phyloP scores from a whole-genome alignment of 1,140 invertebrate genomes.

The Drosophila nikananu region DNA sequence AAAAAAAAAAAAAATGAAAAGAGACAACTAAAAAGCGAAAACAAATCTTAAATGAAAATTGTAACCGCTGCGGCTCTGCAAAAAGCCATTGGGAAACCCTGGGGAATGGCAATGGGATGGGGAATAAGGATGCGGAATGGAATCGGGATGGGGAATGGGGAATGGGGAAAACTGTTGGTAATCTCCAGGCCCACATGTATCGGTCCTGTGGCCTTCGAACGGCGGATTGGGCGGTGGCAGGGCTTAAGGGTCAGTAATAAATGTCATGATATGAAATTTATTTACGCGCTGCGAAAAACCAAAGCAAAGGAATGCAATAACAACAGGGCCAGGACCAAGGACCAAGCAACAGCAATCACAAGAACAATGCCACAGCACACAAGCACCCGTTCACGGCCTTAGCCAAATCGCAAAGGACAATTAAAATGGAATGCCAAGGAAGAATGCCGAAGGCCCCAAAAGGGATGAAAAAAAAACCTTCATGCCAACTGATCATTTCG shows the following conservation, averaged over 20 bases:
- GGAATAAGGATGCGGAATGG: constrained; percentile 3
- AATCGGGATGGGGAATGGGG: not conserved
- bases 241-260: constrained; percentile 81
- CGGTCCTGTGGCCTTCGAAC: constrained; percentile 48
- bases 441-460: constrained; percentile 34
- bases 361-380: constrained; percentile 57
- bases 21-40: constrained; percentile 52
- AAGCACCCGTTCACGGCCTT: constrained; percentile 33
- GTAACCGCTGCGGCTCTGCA: constrained; percentile 60
- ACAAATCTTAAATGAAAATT: constrained; percentile 82
- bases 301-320: constrained; percentile 78
- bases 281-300: constrained; percentile 79
- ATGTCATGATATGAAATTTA: constrained; percentile 83
- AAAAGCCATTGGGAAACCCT: constrained; percentile 58
- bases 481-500: constrained; percentile 16
- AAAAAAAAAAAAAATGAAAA: constrained; percentile 26
- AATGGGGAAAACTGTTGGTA: constrained; percentile 46
- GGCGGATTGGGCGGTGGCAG: constrained; percentile 41
- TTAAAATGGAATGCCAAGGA: constrained; percentile 55
- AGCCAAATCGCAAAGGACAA: constrained; percentile 61
- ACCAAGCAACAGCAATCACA: constrained; percentile 32
- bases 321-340: constrained; percentile 47
- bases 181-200: constrained; percentile 60
- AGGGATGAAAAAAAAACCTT: constrained; percentile 25
- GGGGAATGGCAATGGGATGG: constrained; percentile 34